Evolutionary conservation across 2,888 invertebrate species (phyloP).

Genomic region (Portevinia maculata): DNA sequence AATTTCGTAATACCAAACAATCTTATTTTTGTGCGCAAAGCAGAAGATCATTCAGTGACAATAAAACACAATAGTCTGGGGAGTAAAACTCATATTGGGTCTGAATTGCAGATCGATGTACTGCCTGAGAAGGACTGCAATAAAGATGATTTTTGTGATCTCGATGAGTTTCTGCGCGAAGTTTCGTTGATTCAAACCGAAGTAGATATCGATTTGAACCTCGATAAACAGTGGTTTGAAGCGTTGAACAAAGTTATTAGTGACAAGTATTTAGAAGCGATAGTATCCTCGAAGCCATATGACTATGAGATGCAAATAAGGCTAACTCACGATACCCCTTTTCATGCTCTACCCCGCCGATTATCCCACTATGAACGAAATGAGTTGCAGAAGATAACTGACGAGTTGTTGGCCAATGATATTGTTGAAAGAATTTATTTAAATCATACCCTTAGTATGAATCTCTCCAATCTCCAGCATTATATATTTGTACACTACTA

Average conservation of each 20-base stretch:
- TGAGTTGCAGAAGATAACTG: constrained; percentile 28
- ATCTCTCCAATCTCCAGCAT: no score
- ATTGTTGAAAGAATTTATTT: no score
- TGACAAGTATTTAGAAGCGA: constrained; percentile 18
- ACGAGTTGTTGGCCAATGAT: constrained; percentile 30
- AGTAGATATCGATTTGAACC: background rate
- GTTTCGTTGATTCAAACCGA: constrained; percentile 6
- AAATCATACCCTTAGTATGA: no score
- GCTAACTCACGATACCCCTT: constrained; percentile 20
- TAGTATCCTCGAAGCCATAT: constrained; percentile 9
- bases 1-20: constrained; percentile 2
- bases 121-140: background rate
- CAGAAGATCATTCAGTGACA: constrained; percentile 30
- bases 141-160: no score
- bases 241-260: constrained; percentile 7
- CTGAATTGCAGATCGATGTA: background rate
- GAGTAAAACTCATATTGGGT: background rate
- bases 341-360: constrained; percentile 33
- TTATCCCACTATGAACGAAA: constrained; percentile 5
- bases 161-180: background rate
- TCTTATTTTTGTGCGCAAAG: constrained; percentile 28
- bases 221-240: background rate
- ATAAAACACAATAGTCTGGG: background rate
- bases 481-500: no score
- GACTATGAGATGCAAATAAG: constrained; percentile 42